phyloP scores from a whole-genome alignment of 37 sponge, comb jelly and placozoan species.

The Halichondria panicea region DNA sequence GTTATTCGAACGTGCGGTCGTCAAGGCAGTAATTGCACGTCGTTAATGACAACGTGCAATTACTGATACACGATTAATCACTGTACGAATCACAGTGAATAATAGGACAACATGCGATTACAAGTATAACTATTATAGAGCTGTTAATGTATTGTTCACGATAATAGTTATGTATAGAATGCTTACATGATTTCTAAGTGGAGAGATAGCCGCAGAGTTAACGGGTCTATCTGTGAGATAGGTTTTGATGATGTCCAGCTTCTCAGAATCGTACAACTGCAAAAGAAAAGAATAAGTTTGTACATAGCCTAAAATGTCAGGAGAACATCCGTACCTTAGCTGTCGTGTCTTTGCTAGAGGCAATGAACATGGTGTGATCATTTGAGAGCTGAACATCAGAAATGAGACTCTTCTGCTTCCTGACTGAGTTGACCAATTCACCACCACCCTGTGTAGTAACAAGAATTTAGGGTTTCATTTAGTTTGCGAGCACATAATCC shows the following conservation, averaged over 20 bases:
- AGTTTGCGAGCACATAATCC: too few species aligned
- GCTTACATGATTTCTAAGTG: constrained; percentile 88
- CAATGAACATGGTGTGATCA: constrained; percentile 79
- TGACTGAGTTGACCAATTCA: not conserved
- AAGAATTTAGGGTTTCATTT: too few species aligned
- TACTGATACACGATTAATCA: too few species aligned
- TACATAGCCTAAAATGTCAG: not conserved
- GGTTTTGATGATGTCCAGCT: constrained; percentile 77
- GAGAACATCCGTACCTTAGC: constrained; percentile 67
- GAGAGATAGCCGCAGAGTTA: constrained; percentile 95
- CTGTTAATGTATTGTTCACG: too few species aligned
- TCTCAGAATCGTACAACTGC: constrained; percentile 86
- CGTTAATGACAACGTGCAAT: too few species aligned
- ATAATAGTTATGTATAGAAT: too few species aligned
- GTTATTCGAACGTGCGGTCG: too few species aligned
- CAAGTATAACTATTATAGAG: too few species aligned
- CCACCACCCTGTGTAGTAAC: constrained; percentile 13
- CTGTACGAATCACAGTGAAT: too few species aligned
- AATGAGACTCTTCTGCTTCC: constrained; percentile 53
- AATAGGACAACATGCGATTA: too few species aligned
- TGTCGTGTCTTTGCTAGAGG: constrained; percentile 89
- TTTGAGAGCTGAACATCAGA: constrained; percentile 70
- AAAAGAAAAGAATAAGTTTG: not conserved
- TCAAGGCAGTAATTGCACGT: too few species aligned
- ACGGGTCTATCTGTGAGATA: constrained; percentile 96